A percentile compares a stretch with the other conserved stretches of the same genome.
These are phyloP conservation scores for Thamnophis sirtalis DNA, from an alignment of 2,113 vertebrate genomes.

Conservation along the genomic window DNA sequence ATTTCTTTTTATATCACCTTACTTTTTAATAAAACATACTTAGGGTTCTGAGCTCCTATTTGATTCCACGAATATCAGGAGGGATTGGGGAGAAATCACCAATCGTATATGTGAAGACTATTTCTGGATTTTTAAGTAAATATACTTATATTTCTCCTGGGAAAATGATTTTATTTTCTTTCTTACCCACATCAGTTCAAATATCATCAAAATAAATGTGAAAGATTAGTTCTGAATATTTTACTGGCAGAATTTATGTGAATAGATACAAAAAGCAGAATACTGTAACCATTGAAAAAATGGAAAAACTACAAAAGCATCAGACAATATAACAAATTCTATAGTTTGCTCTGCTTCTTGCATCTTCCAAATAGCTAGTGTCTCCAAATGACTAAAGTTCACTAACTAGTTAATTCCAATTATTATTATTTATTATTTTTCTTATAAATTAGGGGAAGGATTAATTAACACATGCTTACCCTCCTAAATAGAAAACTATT, in stretches of 20 bases:
- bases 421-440: neutral
- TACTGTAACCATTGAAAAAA: neutral
- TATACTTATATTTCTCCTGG: neutral
- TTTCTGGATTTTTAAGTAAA: neutral
- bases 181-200: neutral
- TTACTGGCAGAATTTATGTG: neutral
- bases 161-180: neutral
- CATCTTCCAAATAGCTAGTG: accelerated
- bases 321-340: neutral
- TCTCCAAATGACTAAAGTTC: neutral
- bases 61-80: neutral
- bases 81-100: neutral
- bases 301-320: neutral
- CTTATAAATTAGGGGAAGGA: neutral
- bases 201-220: neutral
- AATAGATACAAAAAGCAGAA: neutral
- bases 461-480: neutral
- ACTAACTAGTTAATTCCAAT: neutral
- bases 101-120: neutral
- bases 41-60: neutral
- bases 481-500: neutral
- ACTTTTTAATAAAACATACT: neutral
- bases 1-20: neutral
- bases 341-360: neutral
- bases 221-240: neutral